phyloP scores from a whole-genome alignment of 2,113 vertebrate genomes.

The Ptilorrhoa leucosticta region DNA sequence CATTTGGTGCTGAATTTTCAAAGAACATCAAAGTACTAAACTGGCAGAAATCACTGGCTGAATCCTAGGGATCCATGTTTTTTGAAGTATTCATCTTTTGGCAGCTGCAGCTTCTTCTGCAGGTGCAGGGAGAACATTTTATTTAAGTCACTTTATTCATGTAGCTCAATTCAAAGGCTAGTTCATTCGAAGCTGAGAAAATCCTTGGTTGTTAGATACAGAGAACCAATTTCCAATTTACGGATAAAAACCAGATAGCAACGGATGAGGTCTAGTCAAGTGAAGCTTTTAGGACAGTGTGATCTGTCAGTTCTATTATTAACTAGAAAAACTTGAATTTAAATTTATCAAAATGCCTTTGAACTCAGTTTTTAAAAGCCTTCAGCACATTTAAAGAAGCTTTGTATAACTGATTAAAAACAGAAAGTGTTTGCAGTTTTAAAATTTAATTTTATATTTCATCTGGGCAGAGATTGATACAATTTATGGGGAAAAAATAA shows the following conservation, averaged over 20 bases:
- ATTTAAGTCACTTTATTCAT: conserved; percentile 32
- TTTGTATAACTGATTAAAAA: not conserved
- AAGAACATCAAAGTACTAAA: conserved; percentile 35
- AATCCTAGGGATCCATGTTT: not conserved
- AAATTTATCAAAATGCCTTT: not conserved
- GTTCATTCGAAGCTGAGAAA: conserved; percentile 33
- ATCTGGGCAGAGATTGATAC: not conserved
- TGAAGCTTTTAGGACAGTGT: not conserved
- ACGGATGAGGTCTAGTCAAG: not conserved
- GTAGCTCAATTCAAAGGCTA: conserved; percentile 35
- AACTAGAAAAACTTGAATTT: not conserved
- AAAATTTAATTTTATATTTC: not conserved
- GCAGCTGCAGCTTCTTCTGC: conserved; percentile 55
- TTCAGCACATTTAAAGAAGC: not conserved
- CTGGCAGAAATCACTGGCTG: not conserved
- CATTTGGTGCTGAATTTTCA: conserved; percentile 25
- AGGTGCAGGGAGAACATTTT: conserved; percentile 47
- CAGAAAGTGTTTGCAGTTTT: not conserved
- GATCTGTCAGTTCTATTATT: not conserved
- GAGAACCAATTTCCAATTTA: conserved; percentile 37
- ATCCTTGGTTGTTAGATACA: conserved; percentile 7
- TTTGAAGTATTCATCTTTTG: conserved; percentile 45
- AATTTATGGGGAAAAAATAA: not conserved
- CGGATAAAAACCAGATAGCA: not conserved
- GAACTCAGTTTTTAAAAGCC: not conserved